Conservation (phyloP, 2,113 vertebrate species). For the Neodontobutis hainanensis region DNA sequence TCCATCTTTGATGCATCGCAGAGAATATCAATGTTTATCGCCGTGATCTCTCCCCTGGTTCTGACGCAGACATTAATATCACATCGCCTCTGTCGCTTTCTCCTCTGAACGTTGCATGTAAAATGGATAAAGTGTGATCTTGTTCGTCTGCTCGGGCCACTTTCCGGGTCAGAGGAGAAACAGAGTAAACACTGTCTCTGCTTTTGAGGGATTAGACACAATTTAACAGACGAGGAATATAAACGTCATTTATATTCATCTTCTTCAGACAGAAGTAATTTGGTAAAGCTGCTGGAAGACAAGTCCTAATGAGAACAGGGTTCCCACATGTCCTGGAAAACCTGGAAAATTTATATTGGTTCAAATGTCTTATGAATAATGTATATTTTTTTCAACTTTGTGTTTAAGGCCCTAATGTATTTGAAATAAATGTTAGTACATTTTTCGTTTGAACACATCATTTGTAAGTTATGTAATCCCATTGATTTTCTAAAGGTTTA, state of each 20-base stretch:
- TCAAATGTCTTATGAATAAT: too few relatives aligned
- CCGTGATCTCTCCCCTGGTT: slow-evolving; percentile 25
- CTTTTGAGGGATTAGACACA: slow-evolving; percentile 46
- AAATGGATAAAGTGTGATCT: slow-evolving; percentile 36
- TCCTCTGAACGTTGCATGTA: slow-evolving; percentile 29
- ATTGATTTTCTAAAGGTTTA: too few relatives aligned
- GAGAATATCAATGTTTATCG: slow-evolving; percentile 69
- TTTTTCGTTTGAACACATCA: too few relatives aligned
- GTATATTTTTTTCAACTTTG: too few relatives aligned
- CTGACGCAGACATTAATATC: slow-evolving; percentile 61
- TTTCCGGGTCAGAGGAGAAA: slow-evolving; percentile 49
- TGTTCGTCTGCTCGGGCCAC: slow-evolving; percentile 39
- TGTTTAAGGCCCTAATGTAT: too few relatives aligned
- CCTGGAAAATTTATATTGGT: too few relatives aligned
- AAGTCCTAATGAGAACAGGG: too few relatives aligned
- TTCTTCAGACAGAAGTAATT: slow-evolving; percentile 12
- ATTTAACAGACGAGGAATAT: slow-evolving; percentile 40
- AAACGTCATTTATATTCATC: slow-evolving; percentile 8
- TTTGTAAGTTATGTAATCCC: too few relatives aligned
- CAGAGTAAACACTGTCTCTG: slow-evolving; percentile 30
- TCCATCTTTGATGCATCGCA: slow-evolving; percentile 66
- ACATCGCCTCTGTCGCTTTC: slow-evolving; percentile 33
- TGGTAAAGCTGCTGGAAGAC: too few relatives aligned
- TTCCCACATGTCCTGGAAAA: too few relatives aligned
- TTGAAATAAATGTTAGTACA: too few relatives aligned